Base-by-base conservation (phyloP, 2,888 invertebrate species). In the Carterocephalus palaemon region DNA sequence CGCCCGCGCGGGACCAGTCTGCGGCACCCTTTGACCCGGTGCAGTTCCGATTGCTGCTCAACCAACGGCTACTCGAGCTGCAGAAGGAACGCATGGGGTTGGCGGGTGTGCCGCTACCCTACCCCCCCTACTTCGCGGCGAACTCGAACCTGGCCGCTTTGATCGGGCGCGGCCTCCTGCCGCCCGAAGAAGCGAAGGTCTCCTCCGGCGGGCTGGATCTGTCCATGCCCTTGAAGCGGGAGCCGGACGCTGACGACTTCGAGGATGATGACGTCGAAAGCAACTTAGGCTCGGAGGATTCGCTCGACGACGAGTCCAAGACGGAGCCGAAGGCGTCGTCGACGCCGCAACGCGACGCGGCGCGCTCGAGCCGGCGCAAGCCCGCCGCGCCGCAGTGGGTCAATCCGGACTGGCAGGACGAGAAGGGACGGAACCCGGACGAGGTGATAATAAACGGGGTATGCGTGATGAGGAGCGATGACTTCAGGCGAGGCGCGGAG, bases 361-460 rank as follows among this genome's bases (percentile, higher is more conserved):
- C 60, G 9, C 75, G 87, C 12, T 85, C 88, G 13, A 94, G 92
- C 43, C 86, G 96, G 52, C 90, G 98, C 64, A 98, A 98, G 86
- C 96, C 97, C 1, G 97, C 96, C 1, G 97, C 97, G 40, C 98
- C 98, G 1, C 97, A 98, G 80, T 97, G 98, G 96, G 96, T 98
- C 2, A 97, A 97, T 77, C 98, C 98, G 4, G 95, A 95, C 61
- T 95, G 95, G 94, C 94, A 94, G 66, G 94, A 93, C 67, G 90
- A 89, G 56, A 88, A 88, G 56, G 86, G 88, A 9, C 76, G 87
- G 29, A 82, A 74, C 65, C 85, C 78, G 52, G 93, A 93, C 63
- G 95, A 95, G 69, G 95, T 95, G 15, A 96, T 96, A 65, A 96
- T 96, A 61, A 97, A 97, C 69, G 97, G 97, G 1, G 96, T 97